phyloP scores from a whole-genome alignment of 2,797 vertebrate species.

The Aeoliscus strigatus region DNA sequence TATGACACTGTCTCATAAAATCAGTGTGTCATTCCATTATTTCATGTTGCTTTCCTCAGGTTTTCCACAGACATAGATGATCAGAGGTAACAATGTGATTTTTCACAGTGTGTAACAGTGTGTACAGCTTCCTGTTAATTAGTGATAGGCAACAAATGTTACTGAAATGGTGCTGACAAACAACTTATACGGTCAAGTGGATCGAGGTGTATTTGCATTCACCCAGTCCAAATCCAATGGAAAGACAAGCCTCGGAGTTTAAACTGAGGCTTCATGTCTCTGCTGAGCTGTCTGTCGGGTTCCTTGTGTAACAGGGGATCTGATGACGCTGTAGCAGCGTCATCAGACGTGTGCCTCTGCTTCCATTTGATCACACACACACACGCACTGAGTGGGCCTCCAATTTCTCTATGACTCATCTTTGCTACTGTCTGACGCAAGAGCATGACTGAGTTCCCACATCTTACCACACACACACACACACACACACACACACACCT shows the following conservation, averaged over 20 bases:
- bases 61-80: too few species aligned
- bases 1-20: too few species aligned
- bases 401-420: constrained; percentile 67
- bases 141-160: too few species aligned
- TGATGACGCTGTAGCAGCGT: constrained; percentile 54
- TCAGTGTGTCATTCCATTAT: too few species aligned
- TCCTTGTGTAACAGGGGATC: constrained; percentile 53
- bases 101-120: too few species aligned
- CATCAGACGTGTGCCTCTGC: constrained; percentile 41
- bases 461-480: constrained; percentile 14
- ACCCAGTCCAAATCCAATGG: neutral
- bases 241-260: constrained; percentile 13
- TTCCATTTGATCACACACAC: constrained; percentile 34
- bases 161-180: too few species aligned
- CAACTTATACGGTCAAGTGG: too few species aligned
- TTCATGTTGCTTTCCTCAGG: too few species aligned
- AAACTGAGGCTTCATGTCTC: constrained; percentile 26
- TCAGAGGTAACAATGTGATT: too few species aligned
- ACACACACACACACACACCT: constrained; percentile 4
- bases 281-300: constrained; percentile 27
- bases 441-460: constrained; percentile 52
- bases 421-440: constrained; percentile 67
- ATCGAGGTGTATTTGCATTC: constrained; percentile 6
- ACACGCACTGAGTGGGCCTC: constrained; percentile 23
- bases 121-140: too few species aligned